Base-by-base conservation (phyloP, 2,113 vertebrate genomes). In the Mesocricetus auratus region DNA sequence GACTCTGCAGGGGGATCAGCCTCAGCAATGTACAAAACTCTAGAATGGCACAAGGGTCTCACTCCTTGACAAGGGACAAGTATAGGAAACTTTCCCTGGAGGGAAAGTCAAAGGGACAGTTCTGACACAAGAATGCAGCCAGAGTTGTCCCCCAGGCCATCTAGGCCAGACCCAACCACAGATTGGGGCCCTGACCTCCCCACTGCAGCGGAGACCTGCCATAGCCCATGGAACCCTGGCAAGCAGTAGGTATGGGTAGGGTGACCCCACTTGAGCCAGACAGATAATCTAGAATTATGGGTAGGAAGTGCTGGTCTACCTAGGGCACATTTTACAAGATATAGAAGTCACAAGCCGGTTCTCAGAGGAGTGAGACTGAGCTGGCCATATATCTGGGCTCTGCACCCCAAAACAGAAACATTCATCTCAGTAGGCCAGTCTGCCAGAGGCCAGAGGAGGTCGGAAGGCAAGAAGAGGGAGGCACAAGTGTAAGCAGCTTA, bases 151-250 rank as follows among this genome's bases (percentile, higher is more conserved):
- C 17, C 33, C 26, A 42, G 11, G 78, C 68, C 47, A 39, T 62
- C n/a, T 1, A 1, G 0, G 5, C 36, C 62, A 17, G 47, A 22
- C 47, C 71, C 8, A 0, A 11, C 5, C 12, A 60, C n/a, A 24
- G 3, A 3, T 13, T 9, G 17, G 50, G 81, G 24, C 39, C 47
- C 53, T 13, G 5, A 19, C 90, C 29, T 11, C 47, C 56, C 17
- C 24, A 68, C 31, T 47, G 12, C 42, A n/a, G 45, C 29, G 45
- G 33, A 81, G 42, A 45, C 26, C 86, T 0, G 0, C 39, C 56
- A 15, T 10, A 45, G 62, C 5, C 5, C 7, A 39, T 17, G 22
- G 60, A 47, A 71, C 21, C 69, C 2, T 1, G 60, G 8, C 16
- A 2, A 39, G 22, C 3, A 4, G 58, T 50, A 29, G 36, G 3